phyloP scores from a whole-genome alignment of 2,888 invertebrate species.

The Plusia festucae region DNA sequence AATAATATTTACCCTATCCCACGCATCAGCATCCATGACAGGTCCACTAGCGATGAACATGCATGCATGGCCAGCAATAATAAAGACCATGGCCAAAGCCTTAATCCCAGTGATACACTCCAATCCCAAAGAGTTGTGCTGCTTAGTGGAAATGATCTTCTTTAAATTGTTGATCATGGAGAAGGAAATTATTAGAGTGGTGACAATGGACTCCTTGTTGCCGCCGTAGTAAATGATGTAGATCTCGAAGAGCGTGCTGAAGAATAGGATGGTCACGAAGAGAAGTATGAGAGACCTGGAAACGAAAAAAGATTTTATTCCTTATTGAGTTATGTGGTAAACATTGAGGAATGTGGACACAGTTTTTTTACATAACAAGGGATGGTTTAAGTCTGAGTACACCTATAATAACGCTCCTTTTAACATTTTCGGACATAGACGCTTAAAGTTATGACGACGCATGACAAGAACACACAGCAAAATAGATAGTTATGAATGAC shows the following conservation, averaged over 20 bases:
- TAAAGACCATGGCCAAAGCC: slow-evolving; percentile 91
- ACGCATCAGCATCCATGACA: slow-evolving; percentile 91
- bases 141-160: slow-evolving; percentile 89
- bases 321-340: not conserved
- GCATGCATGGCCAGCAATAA: slow-evolving; percentile 91
- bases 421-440: no score
- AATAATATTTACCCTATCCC: slow-evolving; percentile 85
- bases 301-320: slow-evolving; percentile 60
- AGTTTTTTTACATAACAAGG: no score
- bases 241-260: slow-evolving; percentile 86
- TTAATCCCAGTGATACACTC: slow-evolving; percentile 92
- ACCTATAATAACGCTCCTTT: no score
- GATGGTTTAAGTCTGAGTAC: no score
- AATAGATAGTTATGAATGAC: no score
- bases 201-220: slow-evolving; percentile 69
- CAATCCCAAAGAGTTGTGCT: slow-evolving; percentile 89
- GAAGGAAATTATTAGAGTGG: slow-evolving; percentile 85
- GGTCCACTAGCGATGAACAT: slow-evolving; percentile 92
- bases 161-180: slow-evolving; percentile 89
- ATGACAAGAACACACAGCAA: no score
- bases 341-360: no score
- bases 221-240: slow-evolving; percentile 73
- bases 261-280: slow-evolving; percentile 79
- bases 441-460: no score
- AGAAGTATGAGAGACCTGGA: slow-evolving; percentile 85